These are phyloP conservation scores for Adoxophyes honmai DNA, from an alignment of 1,140 invertebrate genomes.

Conservation along the genomic window DNA sequence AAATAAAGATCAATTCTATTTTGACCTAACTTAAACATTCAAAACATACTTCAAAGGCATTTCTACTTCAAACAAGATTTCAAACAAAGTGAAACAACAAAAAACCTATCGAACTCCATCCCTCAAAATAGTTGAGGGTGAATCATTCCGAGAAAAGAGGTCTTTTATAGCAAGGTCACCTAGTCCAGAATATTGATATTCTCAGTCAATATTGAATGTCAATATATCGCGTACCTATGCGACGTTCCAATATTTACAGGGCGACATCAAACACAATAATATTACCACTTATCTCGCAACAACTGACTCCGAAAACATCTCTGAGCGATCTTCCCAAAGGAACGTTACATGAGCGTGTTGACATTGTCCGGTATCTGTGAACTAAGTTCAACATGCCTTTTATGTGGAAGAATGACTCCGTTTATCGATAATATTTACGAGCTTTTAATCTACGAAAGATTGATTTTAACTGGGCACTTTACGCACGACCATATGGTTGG, in stretches of 20 bases:
- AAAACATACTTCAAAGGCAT: too few species aligned
- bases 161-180: conserved; percentile 32
- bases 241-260: conserved; percentile 66
- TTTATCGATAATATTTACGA: conserved; percentile 43
- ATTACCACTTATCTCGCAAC: conserved; percentile 72
- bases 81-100: neutral
- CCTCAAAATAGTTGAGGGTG: neutral
- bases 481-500: conserved; percentile 12
- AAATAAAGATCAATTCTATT: too few species aligned
- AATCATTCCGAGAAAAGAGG: conserved; percentile 30
- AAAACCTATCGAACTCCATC: conserved; percentile 2
- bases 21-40: too few species aligned
- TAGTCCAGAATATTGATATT: conserved; percentile 58
- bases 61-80: neutral
- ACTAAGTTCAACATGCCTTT: conserved; percentile 37
- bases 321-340: conserved; percentile 45
- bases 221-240: conserved; percentile 68
- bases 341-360: conserved; percentile 45
- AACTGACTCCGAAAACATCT: conserved; percentile 58
- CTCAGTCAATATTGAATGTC: conserved; percentile 64
- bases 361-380: conserved; percentile 42
- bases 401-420: conserved; percentile 33
- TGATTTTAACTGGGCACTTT: conserved; percentile 29
- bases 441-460: conserved; percentile 33
- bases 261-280: conserved; percentile 60